Conservation (phyloP, 2,797 vertebrate species). For the Taenioides sp. region DNA sequence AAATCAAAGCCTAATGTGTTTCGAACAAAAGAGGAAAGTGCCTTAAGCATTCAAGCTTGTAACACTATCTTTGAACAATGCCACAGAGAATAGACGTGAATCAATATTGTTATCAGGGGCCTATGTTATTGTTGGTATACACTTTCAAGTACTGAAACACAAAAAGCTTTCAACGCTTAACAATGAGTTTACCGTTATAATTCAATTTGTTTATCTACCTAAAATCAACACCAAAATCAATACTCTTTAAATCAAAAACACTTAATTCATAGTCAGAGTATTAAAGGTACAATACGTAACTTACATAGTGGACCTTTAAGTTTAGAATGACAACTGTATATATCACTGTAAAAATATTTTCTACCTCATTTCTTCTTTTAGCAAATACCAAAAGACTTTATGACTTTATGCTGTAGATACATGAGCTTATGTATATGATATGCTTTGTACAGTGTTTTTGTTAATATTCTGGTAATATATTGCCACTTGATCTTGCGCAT, state of each 20-base stretch:
- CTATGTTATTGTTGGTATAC: slow-evolving; percentile 20
- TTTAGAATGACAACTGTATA: slow-evolving; percentile 47
- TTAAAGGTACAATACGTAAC: slow-evolving; percentile 9
- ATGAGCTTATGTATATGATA: slow-evolving; percentile 46
- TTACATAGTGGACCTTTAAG: slow-evolving; percentile 7
- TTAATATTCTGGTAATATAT: slow-evolving; percentile 40
- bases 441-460: slow-evolving; percentile 49
- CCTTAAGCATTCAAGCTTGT: slow-evolving; percentile 34
- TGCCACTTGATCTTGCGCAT: slow-evolving; percentile 46
- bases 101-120: slow-evolving; percentile 31
- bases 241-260: slow-evolving; percentile 25
- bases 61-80: slow-evolving; percentile 44
- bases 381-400: slow-evolving; percentile 64
- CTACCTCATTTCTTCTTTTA: slow-evolving; percentile 86
- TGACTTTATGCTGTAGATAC: slow-evolving; percentile 55
- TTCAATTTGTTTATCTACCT: slow-evolving; percentile 75
- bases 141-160: slow-evolving; percentile 57
- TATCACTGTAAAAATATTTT: slow-evolving; percentile 69
- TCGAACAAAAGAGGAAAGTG: slow-evolving; percentile 52
- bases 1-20: slow-evolving; percentile 63
- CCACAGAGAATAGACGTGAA: slow-evolving; percentile 27
- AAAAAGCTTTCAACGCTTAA: slow-evolving; percentile 62
- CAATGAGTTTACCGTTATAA: slow-evolving; percentile 47
- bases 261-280: slow-evolving; percentile 25
- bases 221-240: slow-evolving; percentile 63